phyloP scores from a whole-genome alignment of 2,113 vertebrate genomes.

The Carlito syrichta region DNA sequence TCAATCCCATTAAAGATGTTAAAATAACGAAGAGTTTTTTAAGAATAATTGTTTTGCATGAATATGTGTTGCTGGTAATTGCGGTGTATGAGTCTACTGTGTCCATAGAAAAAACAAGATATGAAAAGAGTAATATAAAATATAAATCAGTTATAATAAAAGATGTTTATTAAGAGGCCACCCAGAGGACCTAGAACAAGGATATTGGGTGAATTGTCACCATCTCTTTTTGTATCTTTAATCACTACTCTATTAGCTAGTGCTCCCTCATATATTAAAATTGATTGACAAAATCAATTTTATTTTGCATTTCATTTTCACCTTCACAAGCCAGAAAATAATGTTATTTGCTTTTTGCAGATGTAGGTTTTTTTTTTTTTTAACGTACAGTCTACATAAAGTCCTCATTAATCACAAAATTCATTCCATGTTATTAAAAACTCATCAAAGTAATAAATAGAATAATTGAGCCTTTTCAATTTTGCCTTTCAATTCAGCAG shows the following conservation, averaged over 20 bases:
- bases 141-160: conserved; percentile 49
- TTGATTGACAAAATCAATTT: conserved; percentile 71
- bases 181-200: conserved; percentile 15
- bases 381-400: conserved; percentile 54
- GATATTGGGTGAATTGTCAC: conserved; percentile 65
- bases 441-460: conserved; percentile 68
- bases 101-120: conserved; percentile 12
- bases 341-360: conserved; percentile 55
- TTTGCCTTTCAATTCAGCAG: conserved; percentile 61
- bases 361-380: conserved; percentile 47
- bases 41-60: neutral
- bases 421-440: conserved; percentile 70
- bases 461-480: conserved; percentile 72
- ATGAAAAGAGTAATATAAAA: neutral
- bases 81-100: neutral
- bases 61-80: neutral
- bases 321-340: conserved; percentile 54
- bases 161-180: conserved; percentile 50
- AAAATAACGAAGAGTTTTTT: neutral
- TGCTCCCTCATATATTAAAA: conserved; percentile 70
- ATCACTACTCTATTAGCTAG: conserved; percentile 76
- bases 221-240: conserved; percentile 64
- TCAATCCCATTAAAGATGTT: neutral
- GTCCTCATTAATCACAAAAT: conserved; percentile 72
- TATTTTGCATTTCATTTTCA: conserved; percentile 73